Evolutionary conservation across 2,888 invertebrate genomes (phyloP), one percentile per base, ranked within the genome.

Genomic region (Acleris laterana): DNA sequence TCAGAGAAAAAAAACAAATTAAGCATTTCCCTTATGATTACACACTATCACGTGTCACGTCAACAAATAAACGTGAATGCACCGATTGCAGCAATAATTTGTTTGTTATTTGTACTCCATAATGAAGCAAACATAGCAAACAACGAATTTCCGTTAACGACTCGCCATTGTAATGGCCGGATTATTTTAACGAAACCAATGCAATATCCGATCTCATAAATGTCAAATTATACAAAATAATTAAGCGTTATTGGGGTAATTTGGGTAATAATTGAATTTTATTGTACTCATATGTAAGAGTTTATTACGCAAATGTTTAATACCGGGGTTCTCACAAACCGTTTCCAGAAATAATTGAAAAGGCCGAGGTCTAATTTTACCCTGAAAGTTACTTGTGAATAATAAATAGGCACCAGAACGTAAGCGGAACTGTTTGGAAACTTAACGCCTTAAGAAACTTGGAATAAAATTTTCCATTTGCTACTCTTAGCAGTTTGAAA

Each of bases 161-260:
- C 42, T 32, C 49, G 20, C 46, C 56, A 51, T 11, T 59, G 49
- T 59, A 62, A 65, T 61, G 44, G 32, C 55, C 9, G 44, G 56
- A 46, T 57, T 57, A 57, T 38, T 56, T 49, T 49, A 50, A 9
- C 44, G n/a, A 20, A 61, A 38, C 57, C 53, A 52, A 55, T 50
- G 60, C 57, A 57, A 61, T 66, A 62, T 62, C 57, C 50, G 49
- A 59, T 49, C 56, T 66, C 66, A 46, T 66, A 62, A 66, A 62
- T 62, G 66, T 66, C 66, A 62, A 57, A 66, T 66, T 56, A 49
- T 32, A 62, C 57, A 46, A 46, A 66, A 62, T 66, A 62, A 62
- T 66, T 66, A 66, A 62, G 61, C 61, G 56, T 62, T 62, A 66
- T 62, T 62, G 66, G 38, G 62, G 61, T 62, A 66, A 66, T 66